Evolutionary conservation across 2,113 vertebrate species (phyloP), one percentile per base, ranked within the genome.

Genomic region (Panthera leo): DNA sequence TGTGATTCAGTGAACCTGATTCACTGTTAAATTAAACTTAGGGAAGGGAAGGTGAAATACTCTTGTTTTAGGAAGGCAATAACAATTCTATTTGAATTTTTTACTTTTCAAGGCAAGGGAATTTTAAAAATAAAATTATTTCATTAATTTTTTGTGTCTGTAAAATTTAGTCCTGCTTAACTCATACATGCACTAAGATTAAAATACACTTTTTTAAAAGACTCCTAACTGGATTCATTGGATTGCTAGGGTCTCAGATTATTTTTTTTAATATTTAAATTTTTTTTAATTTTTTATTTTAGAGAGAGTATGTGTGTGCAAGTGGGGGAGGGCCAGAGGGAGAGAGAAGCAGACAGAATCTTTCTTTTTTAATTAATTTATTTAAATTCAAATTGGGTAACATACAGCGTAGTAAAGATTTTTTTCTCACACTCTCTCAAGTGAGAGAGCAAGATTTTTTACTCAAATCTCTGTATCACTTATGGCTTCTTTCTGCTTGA

Each of bases 1-100:
- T 34, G 34, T 92, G 48, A 91, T 93, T 98, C 79, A 96, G 61
- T 96, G 96, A 96, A 86, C 55, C 12, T 65, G 39, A 87, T 88
- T 91, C 68, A 63, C 55, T 89, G 89, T 70, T 95, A 96, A 95
- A 68, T 19, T 97, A 95, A 98, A 96, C 75, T 53, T 96, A 84
- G 71, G 55, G 87, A 97, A 97, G 15, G 71, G 85, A 97, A 97
- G 19, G n/a, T 90, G 94, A 48, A 51, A 36, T 0, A 55, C 2
- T 39, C 2, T 53, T 94, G 80, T 93, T 79, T 97, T 36, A 78
- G 48, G 51, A 88, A 92, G 42, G 21, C 6, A 36, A 93, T 68
- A 19, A 34, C 86, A 2, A 27, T 65, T 83, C 16, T 76, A 84
- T 71, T 16, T 91, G 16, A 93, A 95, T 63, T 91, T 91, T 97